Base-by-base conservation (phyloP, 2,888 invertebrate genomes). In the Dryobotodes eremita region DNA sequence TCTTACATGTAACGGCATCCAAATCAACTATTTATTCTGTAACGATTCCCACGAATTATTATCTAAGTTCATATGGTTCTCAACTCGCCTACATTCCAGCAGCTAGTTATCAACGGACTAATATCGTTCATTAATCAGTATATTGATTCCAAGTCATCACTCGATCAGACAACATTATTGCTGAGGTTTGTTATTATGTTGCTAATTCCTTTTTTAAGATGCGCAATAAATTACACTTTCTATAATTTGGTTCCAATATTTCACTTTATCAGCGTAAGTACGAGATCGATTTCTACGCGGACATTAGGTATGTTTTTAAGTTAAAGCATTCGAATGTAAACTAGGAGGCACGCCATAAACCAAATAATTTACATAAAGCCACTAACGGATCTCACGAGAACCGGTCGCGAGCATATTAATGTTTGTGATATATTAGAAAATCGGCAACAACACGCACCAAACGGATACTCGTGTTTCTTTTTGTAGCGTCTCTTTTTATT, bases 401-500 rank as follows among this genome's bases (percentile, higher is more conserved):
- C 96, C 95, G 93, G 97, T 97, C 95, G 89, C 89, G 84, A 91
- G 94, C 92, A 94, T 94, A 94, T 95, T 95, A 95, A 96, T 96
- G 95, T 91, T 90, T 88, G 96, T 97, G 96, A 96, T 96, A 95
- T 96, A 96, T 96, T 96, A 96, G 96, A 96, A 95, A 96, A 96
- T 96, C 95, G 95, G 94, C 95, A 92, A 92, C 90, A 91, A 90
- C 91, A 89, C 86, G 88, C 90, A 92, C 91, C 89, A 86, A 76
- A 81, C 87, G 79, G 85, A 85, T 80, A 90, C 92, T 90, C 92
- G 91, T 91, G 93, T 92, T 91, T 91, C 89, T 92, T 91, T 93
- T 92, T 92, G 91, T 91, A 90, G 88, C 88, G 83, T 89, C 90
- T 91, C 90, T 93, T 92, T 94, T 92, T 92, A 95, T 94, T 94